Evolutionary conservation across 1,140 invertebrate species (phyloP).

Genomic region (Elymnias hypermnestra): DNA sequence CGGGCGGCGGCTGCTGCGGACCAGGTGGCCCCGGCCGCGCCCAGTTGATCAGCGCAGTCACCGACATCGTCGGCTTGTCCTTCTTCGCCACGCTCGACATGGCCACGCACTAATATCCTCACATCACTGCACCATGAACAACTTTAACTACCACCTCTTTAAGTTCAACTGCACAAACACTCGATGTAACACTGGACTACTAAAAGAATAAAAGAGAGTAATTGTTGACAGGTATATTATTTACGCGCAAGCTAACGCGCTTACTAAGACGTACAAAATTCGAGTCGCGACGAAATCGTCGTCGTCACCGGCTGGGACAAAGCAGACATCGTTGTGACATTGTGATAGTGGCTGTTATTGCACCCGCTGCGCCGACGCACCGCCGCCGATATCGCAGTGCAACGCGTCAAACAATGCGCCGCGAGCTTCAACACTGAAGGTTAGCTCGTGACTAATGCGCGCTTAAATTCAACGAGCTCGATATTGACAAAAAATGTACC

Average conservation of each 20-base stretch:
- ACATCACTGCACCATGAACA: constrained; percentile 54
- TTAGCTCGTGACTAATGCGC: constrained; percentile 67
- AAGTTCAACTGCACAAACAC: constrained; percentile 22
- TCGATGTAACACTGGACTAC: no score
- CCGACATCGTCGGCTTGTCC: constrained; percentile 89
- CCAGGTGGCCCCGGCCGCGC: constrained; percentile 47
- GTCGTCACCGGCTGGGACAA: constrained; percentile 41
- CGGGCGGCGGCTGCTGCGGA: constrained; percentile 45
- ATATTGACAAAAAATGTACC: constrained; percentile 71
- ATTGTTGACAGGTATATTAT: no score
- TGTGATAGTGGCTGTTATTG: constrained; percentile 65
- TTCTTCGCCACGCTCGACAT: constrained; percentile 84
- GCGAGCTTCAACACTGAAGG: constrained; percentile 45
- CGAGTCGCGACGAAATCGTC: constrained; percentile 28
- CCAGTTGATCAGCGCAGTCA: constrained; percentile 84
- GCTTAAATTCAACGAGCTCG: constrained; percentile 64
- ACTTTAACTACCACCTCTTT: constrained; percentile 27
- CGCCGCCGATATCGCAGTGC: constrained; percentile 47
- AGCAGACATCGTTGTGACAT: constrained; percentile 62
- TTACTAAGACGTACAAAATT: constrained; percentile 12
- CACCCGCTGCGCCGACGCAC: constrained; percentile 35
- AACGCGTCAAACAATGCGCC: constrained; percentile 45
- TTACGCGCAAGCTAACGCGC: not conserved
- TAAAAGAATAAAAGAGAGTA: no score
- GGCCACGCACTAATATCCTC: constrained; percentile 64